Evolutionary conservation across 2,888 invertebrate genomes (phyloP).

Genomic region (Axea sp.): DNA sequence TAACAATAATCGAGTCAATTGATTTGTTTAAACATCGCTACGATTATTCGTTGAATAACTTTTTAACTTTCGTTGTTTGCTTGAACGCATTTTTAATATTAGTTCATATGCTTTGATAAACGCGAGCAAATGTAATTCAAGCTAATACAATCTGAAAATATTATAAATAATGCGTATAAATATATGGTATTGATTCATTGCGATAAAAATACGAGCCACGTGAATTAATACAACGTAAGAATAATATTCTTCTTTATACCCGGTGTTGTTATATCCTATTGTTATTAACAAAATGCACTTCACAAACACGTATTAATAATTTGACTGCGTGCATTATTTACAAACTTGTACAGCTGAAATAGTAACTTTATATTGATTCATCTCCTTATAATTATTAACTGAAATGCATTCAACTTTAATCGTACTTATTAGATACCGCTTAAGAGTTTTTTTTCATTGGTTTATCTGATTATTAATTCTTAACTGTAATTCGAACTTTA

Average conservation of each 20-base stretch:
- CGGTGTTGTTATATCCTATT: not conserved
- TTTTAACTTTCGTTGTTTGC: no score
- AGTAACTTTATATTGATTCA: not conserved
- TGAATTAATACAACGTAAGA: not conserved
- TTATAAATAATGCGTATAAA: not conserved
- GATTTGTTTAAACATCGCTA: no score
- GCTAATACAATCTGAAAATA: no score
- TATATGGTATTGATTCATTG: not conserved
- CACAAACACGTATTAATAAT: not conserved
- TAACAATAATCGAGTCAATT: no score
- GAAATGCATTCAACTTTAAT: not conserved
- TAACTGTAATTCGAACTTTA: no score
- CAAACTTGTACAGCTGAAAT: not conserved
- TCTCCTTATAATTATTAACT: conserved; percentile 2
- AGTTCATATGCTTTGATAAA: not conserved
- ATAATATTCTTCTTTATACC: not conserved
- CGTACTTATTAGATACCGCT: not conserved
- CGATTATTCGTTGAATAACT: no score
- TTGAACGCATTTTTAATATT: conserved; percentile 13
- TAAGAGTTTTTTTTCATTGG: not conserved
- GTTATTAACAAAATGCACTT: not conserved
- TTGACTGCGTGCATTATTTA: not conserved
- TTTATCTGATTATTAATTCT: not conserved
- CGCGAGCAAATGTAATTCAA: no score
- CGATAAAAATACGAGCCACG: not conserved